Conservation (phyloP, 2,888 invertebrate genomes). For the Troides aeacus region DNA sequence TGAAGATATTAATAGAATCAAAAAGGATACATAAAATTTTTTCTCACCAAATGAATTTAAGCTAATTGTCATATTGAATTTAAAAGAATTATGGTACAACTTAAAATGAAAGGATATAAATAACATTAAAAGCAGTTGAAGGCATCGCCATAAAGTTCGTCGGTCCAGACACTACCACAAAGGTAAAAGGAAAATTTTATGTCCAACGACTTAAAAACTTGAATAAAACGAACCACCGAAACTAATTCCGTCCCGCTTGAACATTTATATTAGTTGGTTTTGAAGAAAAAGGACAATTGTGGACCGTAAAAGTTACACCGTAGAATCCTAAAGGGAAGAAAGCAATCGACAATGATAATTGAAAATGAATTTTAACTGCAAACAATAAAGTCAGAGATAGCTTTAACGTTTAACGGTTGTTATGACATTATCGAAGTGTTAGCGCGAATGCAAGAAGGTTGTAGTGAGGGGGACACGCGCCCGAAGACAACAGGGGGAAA, state of each 20-base stretch:
- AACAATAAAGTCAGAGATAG: constrained; percentile 61
- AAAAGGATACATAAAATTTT: constrained; percentile 24
- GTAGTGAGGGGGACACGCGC: constrained; percentile 70
- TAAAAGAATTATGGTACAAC: constrained; percentile 37
- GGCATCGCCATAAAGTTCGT: constrained; percentile 36
- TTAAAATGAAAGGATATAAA: constrained; percentile 12
- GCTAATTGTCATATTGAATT: constrained; percentile 14
- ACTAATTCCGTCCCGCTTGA: constrained; percentile 68
- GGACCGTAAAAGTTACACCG: constrained; percentile 54
- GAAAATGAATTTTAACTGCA: constrained; percentile 64
- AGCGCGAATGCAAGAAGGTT: constrained; percentile 57
- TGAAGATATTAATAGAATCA: background rate
- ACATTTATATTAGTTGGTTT: constrained; percentile 64
- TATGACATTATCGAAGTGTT: constrained; percentile 59
- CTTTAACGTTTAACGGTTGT: constrained; percentile 53
- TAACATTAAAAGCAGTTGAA: constrained; percentile 35
- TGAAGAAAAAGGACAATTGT: constrained; percentile 70
- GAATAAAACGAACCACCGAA: constrained; percentile 62
- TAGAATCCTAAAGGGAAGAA: constrained; percentile 31
- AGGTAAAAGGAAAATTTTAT: constrained; percentile 54
- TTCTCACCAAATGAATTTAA: constrained; percentile 11
- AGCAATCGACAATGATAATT: constrained; percentile 43
- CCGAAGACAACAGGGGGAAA: constrained; percentile 65
- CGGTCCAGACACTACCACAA: constrained; percentile 46
- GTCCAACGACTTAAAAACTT: constrained; percentile 63